Evolutionary conservation across 2,113 vertebrate genomes (phyloP).

Genomic region (Copsychus sechellarum): DNA sequence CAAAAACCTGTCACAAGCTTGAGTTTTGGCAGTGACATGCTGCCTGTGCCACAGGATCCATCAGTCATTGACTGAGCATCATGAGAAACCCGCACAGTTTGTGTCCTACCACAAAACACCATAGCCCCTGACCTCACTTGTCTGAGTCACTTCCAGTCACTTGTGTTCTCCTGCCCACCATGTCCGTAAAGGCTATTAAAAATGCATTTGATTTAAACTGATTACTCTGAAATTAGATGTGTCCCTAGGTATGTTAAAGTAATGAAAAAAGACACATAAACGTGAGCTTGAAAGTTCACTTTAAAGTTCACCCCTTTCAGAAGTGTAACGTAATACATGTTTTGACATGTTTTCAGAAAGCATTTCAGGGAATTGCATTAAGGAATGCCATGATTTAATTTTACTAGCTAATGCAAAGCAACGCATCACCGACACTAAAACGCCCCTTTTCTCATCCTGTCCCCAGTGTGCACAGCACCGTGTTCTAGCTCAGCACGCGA

Average conservation of each 20-base stretch:
- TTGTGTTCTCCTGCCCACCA: not conserved
- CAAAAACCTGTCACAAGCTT: not conserved
- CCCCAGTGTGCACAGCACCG: not conserved
- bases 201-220: constrained; percentile 11
- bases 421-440: not conserved
- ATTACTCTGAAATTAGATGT: not conserved
- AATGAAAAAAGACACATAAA: constrained; percentile 34
- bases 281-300: constrained; percentile 36
- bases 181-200: not conserved
- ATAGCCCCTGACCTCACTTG: not conserved
- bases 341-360: constrained; percentile 49
- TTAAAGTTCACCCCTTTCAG: constrained; percentile 48
- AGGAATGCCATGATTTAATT: constrained; percentile 23
- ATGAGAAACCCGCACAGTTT: not conserved
- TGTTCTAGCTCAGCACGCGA: not conserved
- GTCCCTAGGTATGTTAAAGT: not conserved
- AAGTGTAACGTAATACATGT: not conserved
- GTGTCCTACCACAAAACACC: not conserved
- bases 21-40: not conserved
- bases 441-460: not conserved
- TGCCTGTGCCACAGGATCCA: not conserved
- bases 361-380: constrained; percentile 24
- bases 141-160: not conserved
- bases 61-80: not conserved
- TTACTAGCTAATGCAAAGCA: constrained; percentile 6